A percentile compares a stretch with the other conserved stretches of the same genome.
Evolutionary conservation across 2,888 invertebrate genomes (phyloP).

Genomic region (Mythimna impura): DNA sequence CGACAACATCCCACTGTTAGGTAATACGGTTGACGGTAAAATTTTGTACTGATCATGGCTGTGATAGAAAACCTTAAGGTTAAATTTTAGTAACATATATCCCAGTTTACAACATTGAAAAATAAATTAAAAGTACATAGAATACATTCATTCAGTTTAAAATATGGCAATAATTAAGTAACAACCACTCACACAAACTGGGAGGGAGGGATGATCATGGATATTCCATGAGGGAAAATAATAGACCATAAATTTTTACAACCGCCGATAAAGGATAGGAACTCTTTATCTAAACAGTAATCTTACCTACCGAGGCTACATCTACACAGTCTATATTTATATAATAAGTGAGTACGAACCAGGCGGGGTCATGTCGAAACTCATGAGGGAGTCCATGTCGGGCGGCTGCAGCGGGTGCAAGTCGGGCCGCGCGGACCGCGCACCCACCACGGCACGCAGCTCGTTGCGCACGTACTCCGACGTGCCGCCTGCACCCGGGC

Average conservation of each 20-base stretch:
- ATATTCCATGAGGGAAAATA: constrained; percentile 26
- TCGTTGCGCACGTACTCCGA: constrained; percentile 98
- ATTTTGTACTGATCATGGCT: not conserved
- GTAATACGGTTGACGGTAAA: not conserved
- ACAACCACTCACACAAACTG: constrained; percentile 34
- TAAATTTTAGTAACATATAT: constrained; percentile 15
- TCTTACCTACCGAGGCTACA: constrained; percentile 20
- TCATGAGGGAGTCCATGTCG: constrained; percentile 93
- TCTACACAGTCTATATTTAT: constrained; percentile 6
- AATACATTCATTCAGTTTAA: constrained; percentile 2
- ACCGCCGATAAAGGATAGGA: constrained; percentile 9
- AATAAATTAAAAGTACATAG: constrained; percentile 9
- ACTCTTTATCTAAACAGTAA: constrained; percentile 39
- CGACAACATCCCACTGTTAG: not conserved
- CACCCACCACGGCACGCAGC: constrained; percentile 96
- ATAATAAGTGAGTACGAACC: constrained; percentile 73
- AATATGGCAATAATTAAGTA: constrained; percentile 16
- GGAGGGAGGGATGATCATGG: not conserved
- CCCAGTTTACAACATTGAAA: constrained; percentile 33
- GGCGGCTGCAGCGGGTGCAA: constrained; percentile 89
- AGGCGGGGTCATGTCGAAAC: constrained; percentile 93
- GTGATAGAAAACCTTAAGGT: not conserved
- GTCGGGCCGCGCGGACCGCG: constrained; percentile 92
- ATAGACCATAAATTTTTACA: constrained; percentile 14
- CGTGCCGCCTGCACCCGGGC: constrained; percentile 83